Evolutionary conservation across 2,113 vertebrate genomes (phyloP).

Genomic region (Hyperoodon ampullatus): DNA sequence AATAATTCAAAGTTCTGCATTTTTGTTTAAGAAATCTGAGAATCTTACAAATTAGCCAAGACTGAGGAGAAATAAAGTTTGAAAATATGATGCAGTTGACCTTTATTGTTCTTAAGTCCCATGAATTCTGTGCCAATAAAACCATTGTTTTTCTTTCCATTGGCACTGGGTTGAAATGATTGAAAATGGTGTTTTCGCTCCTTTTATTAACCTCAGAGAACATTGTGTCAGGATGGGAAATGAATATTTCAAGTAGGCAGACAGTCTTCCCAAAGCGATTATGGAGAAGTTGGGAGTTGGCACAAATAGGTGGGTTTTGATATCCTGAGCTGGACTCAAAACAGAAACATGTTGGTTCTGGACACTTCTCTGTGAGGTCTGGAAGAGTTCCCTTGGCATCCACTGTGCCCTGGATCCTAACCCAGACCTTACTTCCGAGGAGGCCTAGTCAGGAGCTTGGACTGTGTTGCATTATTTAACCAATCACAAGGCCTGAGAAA

Average conservation of each 20-base stretch:
- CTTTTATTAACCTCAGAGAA: conserved; percentile 65
- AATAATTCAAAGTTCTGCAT: conserved; percentile 51
- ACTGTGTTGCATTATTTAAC: background rate
- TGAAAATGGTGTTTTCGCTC: conserved; percentile 53
- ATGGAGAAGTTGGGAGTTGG: conserved; percentile 42
- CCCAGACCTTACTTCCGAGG: background rate
- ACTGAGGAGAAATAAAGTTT: background rate
- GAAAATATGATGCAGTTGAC: conserved; percentile 27
- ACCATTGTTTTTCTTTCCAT: conserved; percentile 50
- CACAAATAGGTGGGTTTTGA: background rate
- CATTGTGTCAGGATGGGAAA: conserved; percentile 36
- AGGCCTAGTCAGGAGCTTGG: conserved; percentile 10
- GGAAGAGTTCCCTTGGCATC: background rate
- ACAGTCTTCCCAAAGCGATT: conserved; percentile 54
- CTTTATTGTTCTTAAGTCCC: conserved; percentile 58
- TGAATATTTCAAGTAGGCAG: conserved; percentile 50
- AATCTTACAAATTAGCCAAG: conserved; percentile 52
- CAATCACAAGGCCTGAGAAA: conserved; percentile 38
- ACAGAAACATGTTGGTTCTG: conserved; percentile 56
- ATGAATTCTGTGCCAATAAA: conserved; percentile 61
- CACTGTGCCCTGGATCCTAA: conserved; percentile 1
- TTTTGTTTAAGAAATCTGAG: conserved; percentile 66
- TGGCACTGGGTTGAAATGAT: conserved; percentile 45
- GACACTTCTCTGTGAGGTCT: background rate
- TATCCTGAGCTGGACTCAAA: conserved; percentile 5